phyloP scores from a whole-genome alignment of 2,797 vertebrate genomes.

The Chaetophractus vellerosus region DNA sequence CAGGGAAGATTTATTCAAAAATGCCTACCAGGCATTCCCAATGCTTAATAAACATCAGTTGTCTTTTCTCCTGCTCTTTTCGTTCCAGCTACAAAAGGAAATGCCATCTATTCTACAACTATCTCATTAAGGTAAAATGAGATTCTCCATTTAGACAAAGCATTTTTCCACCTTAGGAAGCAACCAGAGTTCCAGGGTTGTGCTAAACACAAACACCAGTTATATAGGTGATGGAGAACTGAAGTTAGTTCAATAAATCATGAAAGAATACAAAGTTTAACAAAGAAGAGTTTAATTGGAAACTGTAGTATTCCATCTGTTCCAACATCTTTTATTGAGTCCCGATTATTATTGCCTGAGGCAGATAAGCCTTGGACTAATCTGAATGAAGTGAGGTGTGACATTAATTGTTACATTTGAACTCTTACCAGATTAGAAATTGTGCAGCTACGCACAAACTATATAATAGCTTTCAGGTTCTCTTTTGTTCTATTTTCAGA shows the following conservation, averaged over 20 bases:
- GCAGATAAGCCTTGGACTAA: conserved; percentile 72
- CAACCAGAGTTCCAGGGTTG: conserved; percentile 2
- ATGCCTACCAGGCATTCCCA: conserved; percentile 9
- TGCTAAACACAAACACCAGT: conserved; percentile 47
- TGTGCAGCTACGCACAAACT: neutral
- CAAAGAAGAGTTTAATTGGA: conserved; percentile 77
- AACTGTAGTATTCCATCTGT: conserved; percentile 70
- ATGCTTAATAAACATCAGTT: neutral
- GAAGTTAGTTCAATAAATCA: conserved; percentile 70
- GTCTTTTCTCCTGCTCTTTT: neutral
- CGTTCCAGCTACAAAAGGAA: conserved; percentile 48
- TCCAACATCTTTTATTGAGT: conserved; percentile 76
- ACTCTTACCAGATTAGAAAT: conserved; percentile 72
- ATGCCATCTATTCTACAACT: neutral
- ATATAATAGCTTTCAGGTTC: conserved; percentile 25
- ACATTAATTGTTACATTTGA: conserved; percentile 78
- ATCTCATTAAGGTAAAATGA: conserved; percentile 53
- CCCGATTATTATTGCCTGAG: conserved; percentile 75
- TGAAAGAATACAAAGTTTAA: conserved; percentile 70
- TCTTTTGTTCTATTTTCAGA: conserved; percentile 44
- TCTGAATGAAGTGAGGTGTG: conserved; percentile 75
- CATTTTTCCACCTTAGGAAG: neutral
- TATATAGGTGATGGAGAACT: conserved; percentile 31
- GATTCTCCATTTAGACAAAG: conserved; percentile 50
- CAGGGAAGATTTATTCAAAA: conserved; percentile 26